Evolutionary conservation across 2,888 invertebrate genomes (phyloP).

Genomic region (Caenorhabditis sp.): DNA sequence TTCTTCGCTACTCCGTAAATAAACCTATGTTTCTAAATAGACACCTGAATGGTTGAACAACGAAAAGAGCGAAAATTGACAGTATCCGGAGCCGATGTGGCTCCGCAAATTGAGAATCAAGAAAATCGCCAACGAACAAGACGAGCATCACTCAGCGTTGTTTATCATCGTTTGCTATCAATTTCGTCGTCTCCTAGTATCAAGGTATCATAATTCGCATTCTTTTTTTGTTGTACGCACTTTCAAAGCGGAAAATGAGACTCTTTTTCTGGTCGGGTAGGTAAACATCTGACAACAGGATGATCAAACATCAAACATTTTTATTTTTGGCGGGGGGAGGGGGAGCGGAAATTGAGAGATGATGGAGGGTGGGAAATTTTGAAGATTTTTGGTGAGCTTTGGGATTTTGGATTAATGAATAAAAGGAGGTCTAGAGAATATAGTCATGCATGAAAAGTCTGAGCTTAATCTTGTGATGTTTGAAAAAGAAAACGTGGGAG

Average conservation of each 20-base stretch:
- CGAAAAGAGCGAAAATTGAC: background rate
- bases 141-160: constrained; percentile 37
- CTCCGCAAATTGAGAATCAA: background rate
- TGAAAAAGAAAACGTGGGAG: too few species aligned
- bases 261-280: background rate
- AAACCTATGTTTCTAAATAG: too few species aligned
- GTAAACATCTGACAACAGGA: background rate
- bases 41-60: background rate
- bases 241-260: background rate
- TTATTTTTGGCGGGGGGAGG: too few species aligned
- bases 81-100: background rate
- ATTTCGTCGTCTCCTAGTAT: constrained; percentile 33
- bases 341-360: too few species aligned
- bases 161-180: constrained; percentile 36
- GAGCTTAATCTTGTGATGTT: too few species aligned
- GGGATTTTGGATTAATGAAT: background rate
- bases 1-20: too few species aligned
- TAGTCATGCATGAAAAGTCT: too few species aligned
- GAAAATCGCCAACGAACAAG: background rate
- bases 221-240: background rate
- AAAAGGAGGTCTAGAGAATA: too few species aligned
- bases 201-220: constrained; percentile 19
- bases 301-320: too few species aligned
- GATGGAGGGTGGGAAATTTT: background rate
- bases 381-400: background rate